Evolutionary conservation across 2,113 vertebrate species (phyloP), one percentile per base, ranked within the genome.

Genomic region (Gobio gobio): DNA sequence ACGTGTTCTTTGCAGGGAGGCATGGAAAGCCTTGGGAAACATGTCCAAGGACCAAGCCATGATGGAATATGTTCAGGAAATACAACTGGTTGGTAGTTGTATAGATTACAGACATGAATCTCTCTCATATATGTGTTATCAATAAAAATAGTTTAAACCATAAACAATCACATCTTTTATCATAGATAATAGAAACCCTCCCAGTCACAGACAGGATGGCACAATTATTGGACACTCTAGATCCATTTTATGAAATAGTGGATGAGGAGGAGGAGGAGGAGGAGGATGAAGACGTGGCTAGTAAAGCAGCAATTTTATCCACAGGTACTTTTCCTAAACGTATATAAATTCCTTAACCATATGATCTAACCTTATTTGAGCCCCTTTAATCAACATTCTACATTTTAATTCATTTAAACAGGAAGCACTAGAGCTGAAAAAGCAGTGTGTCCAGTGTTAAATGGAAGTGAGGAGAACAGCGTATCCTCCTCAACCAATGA

Each of bases 1-100:
- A 58, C 1, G 10, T 75, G 33, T 83, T 47, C 4, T 75, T 5
- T 70, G 16, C 93, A 99, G 98, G 97, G 97, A 98, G 91, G 96
- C 97, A 33, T 99, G 98, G 98, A 98, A 93, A 93, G 93, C 96
- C 58, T 90, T 99, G 90, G 98, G 97, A 88, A 93, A 97, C 85
- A 98, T 99, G 97, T 94, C 96, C 72, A 97, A 95, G 91, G 96
- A 97, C 89, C 96, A 97, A 90, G 98, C 98, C 87, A 99, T 99
- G 98, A 96, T 94, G 93, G 97, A 96, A 33, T 99, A 99, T 89
- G 92, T 99, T 88, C 95, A 99, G 91, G 95, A 98, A 94, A 98
- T 99, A 95, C 97, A 99, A 94, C 96, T 97, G 95, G 98, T 99
- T 92, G 91, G 92, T 86, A 40, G 8, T 74, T 87, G 86, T 64